Percentiles rank a stretch among this genome's conserved stretches.
Conservation (phyloP, 2,113 vertebrate genomes). For the Pterocles gutturalis region DNA sequence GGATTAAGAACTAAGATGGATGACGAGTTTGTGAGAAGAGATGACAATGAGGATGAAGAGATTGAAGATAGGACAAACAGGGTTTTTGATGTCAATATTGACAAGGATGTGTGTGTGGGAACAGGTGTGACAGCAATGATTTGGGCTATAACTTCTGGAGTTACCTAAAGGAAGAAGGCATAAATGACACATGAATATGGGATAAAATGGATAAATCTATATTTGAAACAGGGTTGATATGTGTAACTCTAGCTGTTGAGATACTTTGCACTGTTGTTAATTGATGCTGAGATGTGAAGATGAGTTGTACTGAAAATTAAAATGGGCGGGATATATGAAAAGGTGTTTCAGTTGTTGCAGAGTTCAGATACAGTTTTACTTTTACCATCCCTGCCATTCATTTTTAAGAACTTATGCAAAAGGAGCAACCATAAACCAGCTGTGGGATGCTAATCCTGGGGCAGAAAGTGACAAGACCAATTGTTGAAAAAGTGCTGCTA, state of each 20-base stretch:
- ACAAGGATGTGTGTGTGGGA: neutral
- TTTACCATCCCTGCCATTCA: neutral
- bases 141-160: neutral
- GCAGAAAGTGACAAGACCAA: neutral
- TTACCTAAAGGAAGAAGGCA: neutral
- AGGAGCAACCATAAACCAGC: neutral
- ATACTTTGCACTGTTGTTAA: fast-evolving
- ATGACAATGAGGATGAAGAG: neutral
- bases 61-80: neutral
- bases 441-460: neutral
- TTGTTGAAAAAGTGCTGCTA: neutral
- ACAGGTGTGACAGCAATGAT: neutral
- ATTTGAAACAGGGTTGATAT: neutral
- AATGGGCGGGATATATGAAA: neutral
- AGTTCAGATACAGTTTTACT: neutral
- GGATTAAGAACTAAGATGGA: neutral
- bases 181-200: neutral
- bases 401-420: neutral
- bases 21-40: neutral
- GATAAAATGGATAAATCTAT: neutral
- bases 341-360: neutral
- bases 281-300: neutral
- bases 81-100: neutral
- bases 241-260: neutral
- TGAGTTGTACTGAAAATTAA: neutral